These are phyloP conservation scores for Chelonus insularis DNA, from an alignment of 1,140 invertebrate genomes.

Conservation along the genomic window DNA sequence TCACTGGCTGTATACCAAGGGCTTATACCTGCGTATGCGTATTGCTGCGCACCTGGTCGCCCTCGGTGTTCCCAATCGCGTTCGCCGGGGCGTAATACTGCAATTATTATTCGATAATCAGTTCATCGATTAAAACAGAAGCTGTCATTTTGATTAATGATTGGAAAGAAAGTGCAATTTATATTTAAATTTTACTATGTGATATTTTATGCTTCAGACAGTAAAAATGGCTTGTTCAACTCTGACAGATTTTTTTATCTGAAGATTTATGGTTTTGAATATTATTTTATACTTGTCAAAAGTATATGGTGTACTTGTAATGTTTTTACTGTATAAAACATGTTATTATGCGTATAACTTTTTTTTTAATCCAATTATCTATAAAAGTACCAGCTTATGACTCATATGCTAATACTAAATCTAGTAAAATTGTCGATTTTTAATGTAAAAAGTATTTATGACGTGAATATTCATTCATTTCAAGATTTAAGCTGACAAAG, in stretches of 20 bases:
- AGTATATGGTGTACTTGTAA: no score
- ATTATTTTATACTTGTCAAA: no score
- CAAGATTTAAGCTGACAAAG: no score
- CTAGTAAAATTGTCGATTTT: no score
- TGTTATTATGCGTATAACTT: no score
- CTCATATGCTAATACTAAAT: no score
- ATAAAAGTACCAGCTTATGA: no score
- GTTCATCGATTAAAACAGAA: not conserved
- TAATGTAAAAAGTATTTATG: no score
- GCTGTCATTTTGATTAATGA: not conserved
- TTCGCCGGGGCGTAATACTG: conserved; percentile 81
- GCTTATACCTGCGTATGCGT: conserved; percentile 75
- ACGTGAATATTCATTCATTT: no score
- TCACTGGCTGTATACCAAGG: conserved; percentile 36
- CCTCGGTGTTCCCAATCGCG: conserved; percentile 69
- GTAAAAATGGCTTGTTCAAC: not conserved
- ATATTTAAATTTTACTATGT: not conserved
- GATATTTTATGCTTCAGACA: not conserved
- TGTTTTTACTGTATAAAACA: no score
- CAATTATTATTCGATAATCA: conserved; percentile 41
- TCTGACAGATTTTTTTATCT: not conserved
- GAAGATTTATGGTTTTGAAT: no score
- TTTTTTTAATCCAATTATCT: no score
- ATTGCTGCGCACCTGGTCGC: conserved; percentile 75
- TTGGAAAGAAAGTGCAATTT: not conserved